Base-by-base conservation (phyloP, 2,113 vertebrate species). In the Notiomystis cincta region DNA sequence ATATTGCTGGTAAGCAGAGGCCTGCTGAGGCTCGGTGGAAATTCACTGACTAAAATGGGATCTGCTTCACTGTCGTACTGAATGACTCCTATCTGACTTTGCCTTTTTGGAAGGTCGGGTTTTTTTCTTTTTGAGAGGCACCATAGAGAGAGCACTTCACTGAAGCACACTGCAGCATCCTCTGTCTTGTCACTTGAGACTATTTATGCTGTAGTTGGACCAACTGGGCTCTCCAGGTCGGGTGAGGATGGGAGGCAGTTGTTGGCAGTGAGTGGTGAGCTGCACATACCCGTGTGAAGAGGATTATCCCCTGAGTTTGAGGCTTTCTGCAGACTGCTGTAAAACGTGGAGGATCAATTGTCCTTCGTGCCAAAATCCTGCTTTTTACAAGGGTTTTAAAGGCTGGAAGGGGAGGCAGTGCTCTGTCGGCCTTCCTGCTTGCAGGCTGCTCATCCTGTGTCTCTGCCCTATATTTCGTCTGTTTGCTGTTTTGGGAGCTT, bases 31-130 rank as follows among this genome's bases (percentile, higher is more conserved):
- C 81, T 72, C 4, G 1, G 65, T 96, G 95, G 93, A 96, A 96
- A 94, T 95, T 93, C 93, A 96, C 95, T 77, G 84, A 70, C 86
- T 75, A 93, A 90, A 89, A 78, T 6, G 80, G 54, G 60, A 92
- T 91, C 77, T 57, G 77, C 77, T 71, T 92, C 47, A 8, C 61
- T 27, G 79, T 73, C 7, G 0, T 66, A 15, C 47, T 7, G 31
- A 80, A 35, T 75, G 93, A 81, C 89, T 96, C 89, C 86, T 84
- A 23, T 91, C 70, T 84, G 96, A 95, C 95, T 95, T 96, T 96
- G 85, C 56, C 80, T 78, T 93, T 93, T 89, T 4, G 16, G 67
- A 89, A 87, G 71, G 73, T 70, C 30, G 7, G n/a, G 2, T 31
- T 45, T 76, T 47, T 71, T 57, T 54, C 18, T 67, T 88, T 90